Conservation (phyloP, 2,113 vertebrate species). For the Gorsachius goisagi region DNA sequence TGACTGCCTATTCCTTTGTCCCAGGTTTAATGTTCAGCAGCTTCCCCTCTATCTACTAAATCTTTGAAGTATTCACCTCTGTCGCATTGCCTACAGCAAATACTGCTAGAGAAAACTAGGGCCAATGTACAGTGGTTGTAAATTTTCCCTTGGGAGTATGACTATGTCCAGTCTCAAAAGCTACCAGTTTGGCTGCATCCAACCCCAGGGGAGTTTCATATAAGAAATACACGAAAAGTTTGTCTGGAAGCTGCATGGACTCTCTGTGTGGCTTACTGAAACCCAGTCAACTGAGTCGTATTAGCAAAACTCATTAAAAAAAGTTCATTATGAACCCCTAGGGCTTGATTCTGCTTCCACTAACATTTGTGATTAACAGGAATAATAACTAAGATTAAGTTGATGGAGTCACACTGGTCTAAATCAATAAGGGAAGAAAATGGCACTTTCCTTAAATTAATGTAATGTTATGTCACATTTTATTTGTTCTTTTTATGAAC, state of each 20-base stretch:
- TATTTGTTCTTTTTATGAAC: background rate
- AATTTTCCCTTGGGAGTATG: background rate
- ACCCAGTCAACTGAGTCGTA: background rate
- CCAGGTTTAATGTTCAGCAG: slow-evolving; percentile 37
- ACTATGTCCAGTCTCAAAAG: background rate
- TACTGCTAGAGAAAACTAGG: background rate
- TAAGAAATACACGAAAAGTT: background rate
- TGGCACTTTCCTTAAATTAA: background rate
- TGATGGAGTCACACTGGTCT: background rate
- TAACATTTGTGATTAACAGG: background rate
- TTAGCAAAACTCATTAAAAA: background rate
- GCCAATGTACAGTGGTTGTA: background rate
- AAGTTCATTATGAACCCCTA: background rate
- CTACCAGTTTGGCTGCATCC: background rate
- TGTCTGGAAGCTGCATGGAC: background rate
- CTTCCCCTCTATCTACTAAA: slow-evolving; percentile 26
- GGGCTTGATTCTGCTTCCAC: background rate
- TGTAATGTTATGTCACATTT: background rate
- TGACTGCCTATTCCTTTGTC: slow-evolving; percentile 38
- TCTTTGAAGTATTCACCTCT: slow-evolving; percentile 41
- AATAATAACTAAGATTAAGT: background rate
- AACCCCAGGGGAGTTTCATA: background rate
- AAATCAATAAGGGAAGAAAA: background rate
- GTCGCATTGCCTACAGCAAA: slow-evolving; percentile 19
- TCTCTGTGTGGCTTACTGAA: background rate